Percentiles rank a stretch among this genome's conserved stretches.
Evolutionary conservation across 2,797 vertebrate genomes (phyloP).

Genomic region (Nothura maculosa): DNA sequence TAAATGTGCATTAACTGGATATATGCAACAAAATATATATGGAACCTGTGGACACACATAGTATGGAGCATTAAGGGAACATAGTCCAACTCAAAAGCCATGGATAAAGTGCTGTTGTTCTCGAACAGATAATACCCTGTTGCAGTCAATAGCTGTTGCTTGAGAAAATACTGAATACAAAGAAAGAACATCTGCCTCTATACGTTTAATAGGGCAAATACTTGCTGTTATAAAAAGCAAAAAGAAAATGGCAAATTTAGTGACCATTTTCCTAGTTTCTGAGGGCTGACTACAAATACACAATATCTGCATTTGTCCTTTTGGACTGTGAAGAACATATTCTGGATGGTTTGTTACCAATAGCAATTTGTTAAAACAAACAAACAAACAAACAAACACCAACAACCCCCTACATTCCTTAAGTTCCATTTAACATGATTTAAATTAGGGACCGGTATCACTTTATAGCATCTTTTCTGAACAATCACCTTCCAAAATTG

Average conservation of each 20-base stretch:
- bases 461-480: slow-evolving; percentile 47
- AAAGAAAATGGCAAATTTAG: slow-evolving; percentile 33
- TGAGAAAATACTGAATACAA: slow-evolving; percentile 23
- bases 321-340: slow-evolving; percentile 26
- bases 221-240: slow-evolving; percentile 35
- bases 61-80: background rate
- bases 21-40: background rate
- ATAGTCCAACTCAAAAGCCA: background rate
- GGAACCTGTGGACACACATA: background rate
- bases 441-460: slow-evolving; percentile 21
- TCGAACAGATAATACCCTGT: background rate
- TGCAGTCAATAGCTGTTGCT: slow-evolving; percentile 2
- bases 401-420: background rate
- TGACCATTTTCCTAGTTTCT: slow-evolving; percentile 35
- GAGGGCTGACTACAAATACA: slow-evolving; percentile 20
- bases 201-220: slow-evolving; percentile 22
- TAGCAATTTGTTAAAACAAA: background rate
- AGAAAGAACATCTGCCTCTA: background rate
- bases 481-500: slow-evolving; percentile 40
- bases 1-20: background rate
- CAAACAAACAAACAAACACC: too few species aligned
- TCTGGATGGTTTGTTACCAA: slow-evolving; percentile 37
- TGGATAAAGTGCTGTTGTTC: background rate
- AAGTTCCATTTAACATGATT: slow-evolving; percentile 11
- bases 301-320: slow-evolving; percentile 26